phyloP scores from a whole-genome alignment of 2,888 invertebrate species.

The Horisme vitalbata region DNA sequence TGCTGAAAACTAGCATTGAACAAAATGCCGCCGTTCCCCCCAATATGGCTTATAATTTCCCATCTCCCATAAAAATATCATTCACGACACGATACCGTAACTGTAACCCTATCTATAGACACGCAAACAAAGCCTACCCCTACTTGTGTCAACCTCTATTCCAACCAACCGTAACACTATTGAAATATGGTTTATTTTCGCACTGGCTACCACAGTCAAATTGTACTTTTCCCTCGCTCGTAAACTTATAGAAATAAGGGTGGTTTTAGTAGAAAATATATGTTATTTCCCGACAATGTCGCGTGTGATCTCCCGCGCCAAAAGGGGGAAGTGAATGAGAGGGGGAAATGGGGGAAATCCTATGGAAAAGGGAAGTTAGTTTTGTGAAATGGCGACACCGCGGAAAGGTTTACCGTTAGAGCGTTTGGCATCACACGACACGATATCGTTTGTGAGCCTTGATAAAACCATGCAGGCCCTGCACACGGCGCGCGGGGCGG shows the following conservation, averaged over 20 bases:
- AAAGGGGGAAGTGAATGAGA: slow-evolving; percentile 21
- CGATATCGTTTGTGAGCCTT: too few species aligned
- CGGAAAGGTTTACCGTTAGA: slow-evolving; percentile 21
- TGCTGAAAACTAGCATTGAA: too few species aligned
- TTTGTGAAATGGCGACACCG: slow-evolving; percentile 17
- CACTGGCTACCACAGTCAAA: slow-evolving; percentile 8
- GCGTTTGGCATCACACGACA: too few species aligned
- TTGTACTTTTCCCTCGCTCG: not conserved
- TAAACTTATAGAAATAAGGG: slow-evolving; percentile 19
- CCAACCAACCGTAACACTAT: not conserved
- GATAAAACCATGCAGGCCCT: too few species aligned
- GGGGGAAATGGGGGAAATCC: slow-evolving; percentile 31
- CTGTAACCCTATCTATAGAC: slow-evolving; percentile 8
- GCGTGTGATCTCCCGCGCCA: slow-evolving; percentile 38
- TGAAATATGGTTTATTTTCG: slow-evolving; percentile 11
- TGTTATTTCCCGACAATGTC: slow-evolving; percentile 21
- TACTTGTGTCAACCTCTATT: slow-evolving; percentile 10
- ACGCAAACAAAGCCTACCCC: slow-evolving; percentile 16
- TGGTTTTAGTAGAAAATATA: slow-evolving; percentile 10
- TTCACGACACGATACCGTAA: slow-evolving; percentile 2
- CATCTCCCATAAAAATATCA: slow-evolving; percentile 7
- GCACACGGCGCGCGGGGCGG: too few species aligned
- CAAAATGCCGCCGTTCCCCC: not conserved
- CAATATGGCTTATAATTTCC: slow-evolving; percentile 1
- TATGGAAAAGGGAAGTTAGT: slow-evolving; percentile 26